Conservation (phyloP, 2,888 invertebrate species). For the Hoplodrina ambigua region DNA sequence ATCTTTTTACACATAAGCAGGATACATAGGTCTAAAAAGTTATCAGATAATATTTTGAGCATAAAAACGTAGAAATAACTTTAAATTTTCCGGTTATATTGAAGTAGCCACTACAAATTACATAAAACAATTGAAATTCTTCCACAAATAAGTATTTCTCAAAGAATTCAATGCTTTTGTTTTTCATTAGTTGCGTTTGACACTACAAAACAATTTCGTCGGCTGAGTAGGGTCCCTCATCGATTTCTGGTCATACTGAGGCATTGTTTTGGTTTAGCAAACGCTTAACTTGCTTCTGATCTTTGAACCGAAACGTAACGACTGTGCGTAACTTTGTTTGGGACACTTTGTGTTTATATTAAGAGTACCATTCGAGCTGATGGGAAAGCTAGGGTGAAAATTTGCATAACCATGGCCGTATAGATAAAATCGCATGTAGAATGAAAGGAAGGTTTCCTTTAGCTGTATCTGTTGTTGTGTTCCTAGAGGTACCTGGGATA, state of each 20-base stretch:
- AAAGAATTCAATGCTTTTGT: slow-evolving; percentile 12
- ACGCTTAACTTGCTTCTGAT: slow-evolving; percentile 37
- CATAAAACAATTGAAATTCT: background rate
- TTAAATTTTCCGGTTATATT: background rate
- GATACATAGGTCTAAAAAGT: no score
- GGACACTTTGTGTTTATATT: slow-evolving; percentile 50
- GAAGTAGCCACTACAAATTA: background rate
- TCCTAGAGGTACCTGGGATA: background rate
- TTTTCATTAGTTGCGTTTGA: slow-evolving; percentile 26
- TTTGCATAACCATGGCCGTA: slow-evolving; percentile 24
- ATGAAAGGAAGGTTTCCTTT: background rate
- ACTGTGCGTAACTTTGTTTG: slow-evolving; percentile 46
- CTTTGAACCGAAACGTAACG: slow-evolving; percentile 42
- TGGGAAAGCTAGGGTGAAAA: slow-evolving; percentile 19
- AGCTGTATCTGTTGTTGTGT: background rate
- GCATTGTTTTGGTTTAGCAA: slow-evolving; percentile 38
- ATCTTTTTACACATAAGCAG: no score
- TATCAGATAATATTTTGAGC: no score
- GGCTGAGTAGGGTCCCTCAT: slow-evolving; percentile 23
- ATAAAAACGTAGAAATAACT: no score
- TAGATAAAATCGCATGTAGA: slow-evolving; percentile 17
- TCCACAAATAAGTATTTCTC: background rate
- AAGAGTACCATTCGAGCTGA: slow-evolving; percentile 27
- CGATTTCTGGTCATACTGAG: slow-evolving; percentile 31
- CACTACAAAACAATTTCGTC: slow-evolving; percentile 28